A percentile compares a stretch with the other conserved stretches of the same genome.
These are phyloP conservation scores for Odontocolon sp. DNA, from an alignment of 2,888 invertebrate genomes.

Conservation along the genomic window DNA sequence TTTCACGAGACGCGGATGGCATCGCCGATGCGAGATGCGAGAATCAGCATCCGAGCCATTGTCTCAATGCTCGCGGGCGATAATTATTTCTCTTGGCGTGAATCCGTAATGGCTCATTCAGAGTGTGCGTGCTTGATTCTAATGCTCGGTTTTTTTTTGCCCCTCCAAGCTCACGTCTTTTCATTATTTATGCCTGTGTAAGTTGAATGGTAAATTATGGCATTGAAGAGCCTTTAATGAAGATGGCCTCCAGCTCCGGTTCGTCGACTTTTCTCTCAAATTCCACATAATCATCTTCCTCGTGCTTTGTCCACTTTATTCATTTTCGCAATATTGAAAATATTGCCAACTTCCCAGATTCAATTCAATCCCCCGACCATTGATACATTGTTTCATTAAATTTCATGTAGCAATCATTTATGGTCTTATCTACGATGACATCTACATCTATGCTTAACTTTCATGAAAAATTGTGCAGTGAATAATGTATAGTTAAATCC, in stretches of 20 bases:
- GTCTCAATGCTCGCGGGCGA: constrained; percentile 72
- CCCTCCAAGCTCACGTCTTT: constrained; percentile 66
- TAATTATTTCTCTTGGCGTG: constrained; percentile 78
- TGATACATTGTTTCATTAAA: not conserved
- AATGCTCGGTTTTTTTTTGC: constrained; percentile 64
- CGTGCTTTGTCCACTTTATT: constrained; percentile 58
- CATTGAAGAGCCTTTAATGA: constrained; percentile 77
- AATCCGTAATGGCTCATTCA: constrained; percentile 79
- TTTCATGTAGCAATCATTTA: too few species aligned
- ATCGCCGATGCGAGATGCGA: constrained; percentile 61
- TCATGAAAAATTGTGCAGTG: too few species aligned
- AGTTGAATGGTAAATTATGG: constrained; percentile 76
- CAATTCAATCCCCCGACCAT: too few species aligned
- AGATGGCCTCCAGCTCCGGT: constrained; percentile 62
- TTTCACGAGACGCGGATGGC: constrained; percentile 11
- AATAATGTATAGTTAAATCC: too few species aligned
- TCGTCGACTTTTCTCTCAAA: constrained; percentile 49
- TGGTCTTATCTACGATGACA: too few species aligned
- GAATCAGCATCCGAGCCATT: constrained; percentile 70
- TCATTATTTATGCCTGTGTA: constrained; percentile 59
- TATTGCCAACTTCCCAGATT: constrained; percentile 8
- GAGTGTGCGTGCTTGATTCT: constrained; percentile 51
- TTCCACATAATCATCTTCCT: constrained; percentile 57
- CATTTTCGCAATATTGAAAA: constrained; percentile 6
- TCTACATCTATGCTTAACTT: too few species aligned